Evolutionary conservation across 1,140 invertebrate genomes (phyloP), one percentile per base, ranked within the genome.

Genomic region (Orussus abietinus): DNA sequence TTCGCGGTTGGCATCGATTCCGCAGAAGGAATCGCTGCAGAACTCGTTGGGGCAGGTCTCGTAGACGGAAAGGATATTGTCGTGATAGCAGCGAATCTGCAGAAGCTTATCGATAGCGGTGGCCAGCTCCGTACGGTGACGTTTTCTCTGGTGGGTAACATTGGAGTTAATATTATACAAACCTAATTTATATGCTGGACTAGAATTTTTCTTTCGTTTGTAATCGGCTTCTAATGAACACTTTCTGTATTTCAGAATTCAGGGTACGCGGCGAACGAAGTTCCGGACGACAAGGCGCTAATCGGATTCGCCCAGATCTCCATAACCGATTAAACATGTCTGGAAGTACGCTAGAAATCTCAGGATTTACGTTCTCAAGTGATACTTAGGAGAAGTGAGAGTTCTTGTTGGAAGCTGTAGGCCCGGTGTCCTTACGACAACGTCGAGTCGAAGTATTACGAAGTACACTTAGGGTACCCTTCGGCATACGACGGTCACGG

Each of bases 271-370:
- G 77, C 80, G 13, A 87, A 86, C 58, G 92, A 96, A 79, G 80
- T 86, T 14, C 83, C 89, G 11, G 94, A 97, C 74, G 94, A 98
- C 64, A 92, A 93, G 55, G 86, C 92, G 6, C 76, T 98, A 42
- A 84, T 96, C 62, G 96, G 95, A 57, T 98, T 89, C 80, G 96
- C 96, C 64, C 93, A 98, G 76, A 86, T 98, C 53, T 94, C 93
- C 25, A 86, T 94, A 61, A 85, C 85, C 12, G 88, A 92, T 75
- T 92, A 80, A 75, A 51, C 17, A 9, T 14, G 5, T 5, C 12
- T 17, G 7, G 14, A 31, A 46, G 18, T 42, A 35, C 49, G 50
- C 32, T 42, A n/a, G 32, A 46, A 52, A 9, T 38, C 29, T 53
- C 47, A 43, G 48, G 48, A 47, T 54, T n/a, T 52, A 34, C 19